Percentiles rank a stretch among this genome's conserved stretches.
phyloP scores from a whole-genome alignment of 2,888 invertebrate species.

The Liposcelis brunnea region DNA sequence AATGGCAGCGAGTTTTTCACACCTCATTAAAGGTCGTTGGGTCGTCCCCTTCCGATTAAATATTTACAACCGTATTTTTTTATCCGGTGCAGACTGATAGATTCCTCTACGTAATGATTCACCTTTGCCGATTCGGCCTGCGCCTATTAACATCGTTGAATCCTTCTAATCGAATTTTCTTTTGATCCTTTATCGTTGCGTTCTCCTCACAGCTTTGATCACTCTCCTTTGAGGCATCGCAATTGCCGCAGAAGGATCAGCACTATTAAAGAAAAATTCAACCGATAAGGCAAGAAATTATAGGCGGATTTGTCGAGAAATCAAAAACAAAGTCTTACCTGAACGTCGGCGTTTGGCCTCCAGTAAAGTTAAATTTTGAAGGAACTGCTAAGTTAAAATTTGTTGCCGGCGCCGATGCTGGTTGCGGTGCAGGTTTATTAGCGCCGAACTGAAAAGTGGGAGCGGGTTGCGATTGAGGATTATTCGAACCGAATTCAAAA shows the following conservation, averaged over 20 bases:
- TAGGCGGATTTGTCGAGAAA: too few species aligned
- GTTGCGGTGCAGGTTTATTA: neutral
- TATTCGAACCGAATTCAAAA: neutral
- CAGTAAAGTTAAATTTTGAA: slow-evolving; percentile 19
- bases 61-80: too few species aligned
- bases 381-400: slow-evolving; percentile 19
- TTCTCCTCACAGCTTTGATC: neutral
- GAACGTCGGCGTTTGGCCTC: slow-evolving; percentile 17
- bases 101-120: too few species aligned
- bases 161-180: too few species aligned
- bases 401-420: slow-evolving; percentile 13
- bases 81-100: too few species aligned
- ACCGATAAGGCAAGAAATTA: too few species aligned
- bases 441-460: neutral
- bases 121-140: too few species aligned
- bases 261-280: neutral
- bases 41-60: too few species aligned
- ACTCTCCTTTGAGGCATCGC: neutral
- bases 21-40: too few species aligned
- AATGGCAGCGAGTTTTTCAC: too few species aligned
- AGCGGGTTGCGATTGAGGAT: neutral
- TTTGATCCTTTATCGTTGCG: neutral
- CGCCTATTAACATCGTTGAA: too few species aligned
- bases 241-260: neutral
- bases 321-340: too few species aligned